Evolutionary conservation across 2,888 invertebrate genomes (phyloP).

Genomic region (Drosophila infuscata): DNA sequence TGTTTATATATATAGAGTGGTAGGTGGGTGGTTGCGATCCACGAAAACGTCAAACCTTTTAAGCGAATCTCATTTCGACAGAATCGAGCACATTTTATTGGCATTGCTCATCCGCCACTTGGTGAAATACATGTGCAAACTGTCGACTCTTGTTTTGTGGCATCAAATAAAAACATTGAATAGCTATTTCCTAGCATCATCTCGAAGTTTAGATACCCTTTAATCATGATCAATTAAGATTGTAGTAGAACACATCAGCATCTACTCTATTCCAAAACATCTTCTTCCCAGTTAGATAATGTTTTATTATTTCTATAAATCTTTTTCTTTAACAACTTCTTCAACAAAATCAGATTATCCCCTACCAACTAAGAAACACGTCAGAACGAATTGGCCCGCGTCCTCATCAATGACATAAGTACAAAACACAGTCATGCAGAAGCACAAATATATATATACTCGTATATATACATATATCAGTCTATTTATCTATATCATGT

Average conservation of each 20-base stretch:
- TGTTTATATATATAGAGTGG: background rate
- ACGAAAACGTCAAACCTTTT: conserved; percentile 63
- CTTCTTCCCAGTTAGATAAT: background rate
- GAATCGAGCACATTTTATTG: conserved; percentile 62
- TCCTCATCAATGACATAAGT: conserved; percentile 68
- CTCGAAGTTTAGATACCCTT: background rate
- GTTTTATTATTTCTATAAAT: background rate
- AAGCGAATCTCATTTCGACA: conserved; percentile 55
- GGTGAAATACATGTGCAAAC: conserved; percentile 45
- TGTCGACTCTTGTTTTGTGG: conserved; percentile 31
- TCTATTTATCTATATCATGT: conserved; percentile 18
- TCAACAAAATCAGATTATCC: background rate
- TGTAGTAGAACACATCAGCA: background rate
- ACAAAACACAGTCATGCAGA: conserved; percentile 26
- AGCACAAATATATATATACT: background rate
- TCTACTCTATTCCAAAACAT: background rate
- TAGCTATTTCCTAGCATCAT: background rate
- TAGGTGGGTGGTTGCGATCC: conserved; percentile 4
- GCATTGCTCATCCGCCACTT: conserved; percentile 67
- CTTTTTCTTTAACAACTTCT: background rate
- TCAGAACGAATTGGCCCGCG: conserved; percentile 46
- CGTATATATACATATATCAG: background rate
- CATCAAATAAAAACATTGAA: background rate
- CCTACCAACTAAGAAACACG: conserved; percentile 30
- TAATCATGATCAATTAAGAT: background rate